Percentiles rank a stretch among this genome's conserved stretches.
Evolutionary conservation across 2,797 vertebrate genomes (phyloP).

Genomic region (Anguilla marmorata): DNA sequence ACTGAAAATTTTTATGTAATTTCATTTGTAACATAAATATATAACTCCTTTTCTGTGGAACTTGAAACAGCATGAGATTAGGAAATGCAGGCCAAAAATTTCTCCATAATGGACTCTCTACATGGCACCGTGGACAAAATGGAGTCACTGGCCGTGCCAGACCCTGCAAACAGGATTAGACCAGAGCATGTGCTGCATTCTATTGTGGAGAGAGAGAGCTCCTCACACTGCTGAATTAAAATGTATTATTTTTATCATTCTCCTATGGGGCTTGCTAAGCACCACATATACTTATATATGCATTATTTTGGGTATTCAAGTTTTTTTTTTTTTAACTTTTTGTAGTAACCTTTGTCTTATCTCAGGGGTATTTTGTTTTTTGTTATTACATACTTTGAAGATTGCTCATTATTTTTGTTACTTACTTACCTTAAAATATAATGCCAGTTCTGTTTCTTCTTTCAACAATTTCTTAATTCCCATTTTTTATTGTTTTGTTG

Average conservation of each 20-base stretch:
- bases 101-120: not conserved
- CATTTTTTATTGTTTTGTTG: slow-evolving; percentile 60
- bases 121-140: not conserved
- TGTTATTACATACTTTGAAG: not conserved
- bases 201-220: not conserved
- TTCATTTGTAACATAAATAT: not conserved
- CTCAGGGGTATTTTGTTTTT: not conserved
- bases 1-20: not conserved
- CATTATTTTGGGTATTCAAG: not conserved
- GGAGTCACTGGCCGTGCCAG: not conserved
- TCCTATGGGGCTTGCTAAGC: not conserved
- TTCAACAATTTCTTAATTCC: not conserved
- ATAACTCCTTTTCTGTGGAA: not conserved
- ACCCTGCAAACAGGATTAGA: not conserved
- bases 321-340: not conserved
- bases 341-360: not conserved
- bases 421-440: not conserved
- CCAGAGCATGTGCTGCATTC: not conserved
- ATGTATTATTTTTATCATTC: not conserved
- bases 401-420: not conserved
- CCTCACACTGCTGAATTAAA: not conserved
- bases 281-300: not conserved
- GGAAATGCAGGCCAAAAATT: not conserved
- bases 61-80: not conserved
- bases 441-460: not conserved